phyloP scores from a whole-genome alignment of 2,113 vertebrate species.

The Microcebus lehilahytsara region DNA sequence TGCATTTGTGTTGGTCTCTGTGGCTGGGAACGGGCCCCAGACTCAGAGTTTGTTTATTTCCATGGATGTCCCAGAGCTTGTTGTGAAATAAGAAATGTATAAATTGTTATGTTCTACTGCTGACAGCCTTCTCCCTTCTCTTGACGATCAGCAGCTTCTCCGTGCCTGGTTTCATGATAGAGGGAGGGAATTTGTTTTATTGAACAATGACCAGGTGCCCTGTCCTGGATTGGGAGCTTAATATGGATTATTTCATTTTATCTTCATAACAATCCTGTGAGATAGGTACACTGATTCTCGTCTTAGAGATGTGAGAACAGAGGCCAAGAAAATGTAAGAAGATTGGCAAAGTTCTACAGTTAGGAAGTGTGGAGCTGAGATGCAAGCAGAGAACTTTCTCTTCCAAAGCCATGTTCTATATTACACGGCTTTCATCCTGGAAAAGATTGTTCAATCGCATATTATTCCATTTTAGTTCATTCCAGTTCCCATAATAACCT shows the following conservation, averaged over 20 bases:
- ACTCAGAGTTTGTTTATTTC: constrained; percentile 71
- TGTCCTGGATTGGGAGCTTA: not conserved
- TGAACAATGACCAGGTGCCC: constrained; percentile 20
- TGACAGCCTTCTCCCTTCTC: constrained; percentile 62
- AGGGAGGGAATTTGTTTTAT: not conserved
- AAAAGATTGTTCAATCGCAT: not conserved
- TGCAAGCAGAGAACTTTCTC: constrained; percentile 30
- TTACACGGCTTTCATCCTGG: not conserved
- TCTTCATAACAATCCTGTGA: not conserved
- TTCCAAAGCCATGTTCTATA: not conserved
- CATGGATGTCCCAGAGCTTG: constrained; percentile 69
- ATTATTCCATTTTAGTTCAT: constrained; percentile 4
- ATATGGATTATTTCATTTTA: not conserved
- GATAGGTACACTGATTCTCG: not conserved
- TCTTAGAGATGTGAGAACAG: not conserved
- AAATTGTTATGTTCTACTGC: constrained; percentile 79
- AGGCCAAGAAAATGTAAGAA: not conserved
- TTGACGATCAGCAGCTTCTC: constrained; percentile 66
- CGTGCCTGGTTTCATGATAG: not conserved
- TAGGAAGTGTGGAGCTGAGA: not conserved
- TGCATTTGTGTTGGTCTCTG: constrained; percentile 55
- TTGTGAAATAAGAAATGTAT: constrained; percentile 80
- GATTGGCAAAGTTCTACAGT: not conserved
- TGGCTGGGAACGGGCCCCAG: constrained; percentile 62
- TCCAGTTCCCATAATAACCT: not conserved